Conservation (phyloP, 2,797 vertebrate genomes). For the Dallia pectoralis region DNA sequence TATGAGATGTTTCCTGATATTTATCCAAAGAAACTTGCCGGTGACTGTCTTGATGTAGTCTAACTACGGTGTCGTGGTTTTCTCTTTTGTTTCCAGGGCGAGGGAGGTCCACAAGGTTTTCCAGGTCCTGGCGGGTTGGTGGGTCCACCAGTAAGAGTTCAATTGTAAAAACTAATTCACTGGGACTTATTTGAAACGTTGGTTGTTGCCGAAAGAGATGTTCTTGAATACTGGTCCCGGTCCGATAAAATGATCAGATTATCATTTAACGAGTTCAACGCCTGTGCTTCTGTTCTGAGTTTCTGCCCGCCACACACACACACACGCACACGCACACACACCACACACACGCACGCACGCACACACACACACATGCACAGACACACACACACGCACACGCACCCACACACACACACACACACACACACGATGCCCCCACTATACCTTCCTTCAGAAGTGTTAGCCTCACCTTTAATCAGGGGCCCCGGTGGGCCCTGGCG, state of each 20-base stretch:
- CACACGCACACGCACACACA: too few relatives aligned
- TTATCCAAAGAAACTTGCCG: neutral
- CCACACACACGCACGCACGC: too few relatives aligned
- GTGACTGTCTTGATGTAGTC: neutral
- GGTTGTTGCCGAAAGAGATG: neutral
- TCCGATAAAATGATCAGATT: neutral
- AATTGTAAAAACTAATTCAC: neutral
- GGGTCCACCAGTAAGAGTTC: conserved; percentile 79
- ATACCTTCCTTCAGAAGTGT: conserved; percentile 3
- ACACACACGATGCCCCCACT: conserved; percentile 5
- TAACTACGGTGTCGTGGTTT: conserved; percentile 13
- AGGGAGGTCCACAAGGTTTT: conserved; percentile 77
- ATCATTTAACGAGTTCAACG: neutral
- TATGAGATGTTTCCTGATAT: neutral
- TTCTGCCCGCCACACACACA: conserved; percentile 1
- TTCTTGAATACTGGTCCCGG: neutral
- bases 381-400: too few relatives aligned
- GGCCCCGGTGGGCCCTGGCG: neutral
- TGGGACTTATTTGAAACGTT: neutral
- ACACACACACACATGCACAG: too few relatives aligned
- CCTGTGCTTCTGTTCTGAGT: neutral
- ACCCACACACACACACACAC: too few relatives aligned
- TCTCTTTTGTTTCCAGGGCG: conserved; percentile 73
- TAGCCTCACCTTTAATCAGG: conserved; percentile 5
- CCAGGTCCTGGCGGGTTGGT: conserved; percentile 75